Percentiles rank a stretch among this genome's conserved stretches.
These are phyloP conservation scores for Hycleus cichorii DNA, from an alignment of 1,140 invertebrate genomes.

Conservation along the genomic window DNA sequence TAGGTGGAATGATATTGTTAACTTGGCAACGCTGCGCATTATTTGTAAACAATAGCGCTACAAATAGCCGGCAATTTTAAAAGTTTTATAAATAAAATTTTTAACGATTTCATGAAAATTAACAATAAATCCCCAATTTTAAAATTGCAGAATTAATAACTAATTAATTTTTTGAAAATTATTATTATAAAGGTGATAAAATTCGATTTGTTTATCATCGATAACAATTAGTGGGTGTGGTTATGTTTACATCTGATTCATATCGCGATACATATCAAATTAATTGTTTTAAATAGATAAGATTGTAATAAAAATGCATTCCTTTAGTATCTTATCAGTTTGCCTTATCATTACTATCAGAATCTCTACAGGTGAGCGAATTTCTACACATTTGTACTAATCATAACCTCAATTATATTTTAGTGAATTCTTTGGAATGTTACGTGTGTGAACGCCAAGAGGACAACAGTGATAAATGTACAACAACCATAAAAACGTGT, in stretches of 20 bases:
- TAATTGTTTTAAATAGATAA: not conserved
- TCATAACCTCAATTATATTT: slow-evolving; percentile 19
- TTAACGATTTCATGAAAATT: too few species aligned
- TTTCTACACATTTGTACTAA: not conserved
- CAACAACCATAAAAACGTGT: slow-evolving; percentile 87
- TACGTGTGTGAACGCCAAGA: slow-evolving; percentile 92
- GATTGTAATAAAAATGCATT: not conserved
- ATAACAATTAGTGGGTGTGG: slow-evolving; percentile 2
- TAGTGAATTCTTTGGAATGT: slow-evolving; percentile 75
- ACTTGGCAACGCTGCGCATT: too few species aligned
- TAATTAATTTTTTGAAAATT: too few species aligned
- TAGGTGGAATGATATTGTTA: too few species aligned
- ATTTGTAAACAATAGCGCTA: too few species aligned
- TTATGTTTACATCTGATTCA: not conserved
- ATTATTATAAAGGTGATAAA: too few species aligned
- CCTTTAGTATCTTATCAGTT: not conserved
- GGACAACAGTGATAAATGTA: slow-evolving; percentile 87
- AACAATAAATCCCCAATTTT: too few species aligned
- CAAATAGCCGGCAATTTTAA: too few species aligned
- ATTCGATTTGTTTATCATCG: too few species aligned
- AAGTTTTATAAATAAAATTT: too few species aligned
- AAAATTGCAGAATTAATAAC: too few species aligned
- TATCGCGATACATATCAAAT: not conserved
- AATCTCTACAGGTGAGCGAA: not conserved
- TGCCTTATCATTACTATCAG: not conserved